Evolutionary conservation across 2,113 vertebrate genomes (phyloP).

Genomic region (Drymodes brunneopygia): DNA sequence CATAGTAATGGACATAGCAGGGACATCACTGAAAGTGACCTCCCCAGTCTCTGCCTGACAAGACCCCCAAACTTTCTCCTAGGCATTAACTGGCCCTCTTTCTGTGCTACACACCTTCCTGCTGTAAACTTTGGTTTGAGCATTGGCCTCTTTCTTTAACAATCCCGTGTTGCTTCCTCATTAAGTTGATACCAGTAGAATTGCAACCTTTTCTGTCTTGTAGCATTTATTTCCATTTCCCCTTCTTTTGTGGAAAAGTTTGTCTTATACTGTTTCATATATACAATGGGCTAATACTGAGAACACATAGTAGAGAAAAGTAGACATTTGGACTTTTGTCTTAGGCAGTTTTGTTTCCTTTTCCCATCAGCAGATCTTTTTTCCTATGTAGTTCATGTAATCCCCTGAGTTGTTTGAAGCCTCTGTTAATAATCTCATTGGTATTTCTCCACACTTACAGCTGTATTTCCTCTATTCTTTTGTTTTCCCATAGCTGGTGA

Average conservation of each 20-base stretch:
- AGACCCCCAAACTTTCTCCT: not conserved
- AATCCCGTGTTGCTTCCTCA: not conserved
- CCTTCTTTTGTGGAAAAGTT: not conserved
- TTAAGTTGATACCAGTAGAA: not conserved
- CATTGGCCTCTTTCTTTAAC: not conserved
- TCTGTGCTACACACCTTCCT: not conserved
- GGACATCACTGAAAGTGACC: not conserved
- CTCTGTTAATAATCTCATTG: slow-evolving; percentile 16
- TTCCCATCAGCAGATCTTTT: not conserved
- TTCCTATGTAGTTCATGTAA: not conserved
- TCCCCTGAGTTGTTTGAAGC: slow-evolving; percentile 14
- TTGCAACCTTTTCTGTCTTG: not conserved
- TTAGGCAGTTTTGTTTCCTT: not conserved
- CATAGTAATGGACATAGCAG: not conserved
- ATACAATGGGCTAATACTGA: not conserved
- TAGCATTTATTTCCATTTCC: not conserved
- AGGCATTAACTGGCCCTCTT: not conserved
- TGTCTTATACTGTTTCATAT: not conserved
- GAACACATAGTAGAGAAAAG: not conserved
- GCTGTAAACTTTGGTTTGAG: not conserved
- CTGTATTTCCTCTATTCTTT: slow-evolving; percentile 35
- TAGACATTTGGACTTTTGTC: not conserved
- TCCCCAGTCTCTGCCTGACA: not conserved
- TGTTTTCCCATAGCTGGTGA: slow-evolving; percentile 26
- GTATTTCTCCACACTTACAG: slow-evolving; percentile 15